These are phyloP conservation scores for Cephus pulcher DNA, from an alignment of 2,888 invertebrate species.

Conservation along the genomic window DNA sequence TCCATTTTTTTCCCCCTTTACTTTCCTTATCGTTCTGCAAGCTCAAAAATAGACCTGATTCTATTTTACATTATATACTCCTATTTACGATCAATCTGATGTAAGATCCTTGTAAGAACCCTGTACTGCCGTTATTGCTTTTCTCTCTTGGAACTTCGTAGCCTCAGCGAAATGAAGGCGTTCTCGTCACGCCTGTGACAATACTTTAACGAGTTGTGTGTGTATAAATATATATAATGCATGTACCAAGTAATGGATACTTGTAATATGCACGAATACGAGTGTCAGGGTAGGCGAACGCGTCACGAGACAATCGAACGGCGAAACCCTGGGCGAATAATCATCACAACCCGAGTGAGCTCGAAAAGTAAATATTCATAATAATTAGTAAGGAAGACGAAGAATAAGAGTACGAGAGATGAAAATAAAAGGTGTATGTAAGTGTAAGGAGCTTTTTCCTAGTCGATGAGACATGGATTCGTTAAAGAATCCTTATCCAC, in stretches of 20 bases:
- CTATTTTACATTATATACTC: not conserved
- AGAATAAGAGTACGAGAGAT: conserved; percentile 13
- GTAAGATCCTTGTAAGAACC: not conserved
- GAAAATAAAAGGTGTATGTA: conserved; percentile 13
- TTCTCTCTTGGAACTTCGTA: not conserved
- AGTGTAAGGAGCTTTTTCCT: not conserved
- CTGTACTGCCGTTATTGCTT: not conserved
- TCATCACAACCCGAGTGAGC: not conserved
- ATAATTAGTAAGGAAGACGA: conserved; percentile 9
- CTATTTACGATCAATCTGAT: not conserved
- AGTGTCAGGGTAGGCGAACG: not conserved
- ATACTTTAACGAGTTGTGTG: not conserved
- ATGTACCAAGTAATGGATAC: not conserved
- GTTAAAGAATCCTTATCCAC: not conserved
- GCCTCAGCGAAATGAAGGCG: not conserved
- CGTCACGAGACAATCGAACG: not conserved
- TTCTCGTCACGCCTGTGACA: not conserved
- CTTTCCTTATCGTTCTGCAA: not conserved
- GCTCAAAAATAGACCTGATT: not conserved
- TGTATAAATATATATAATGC: not conserved
- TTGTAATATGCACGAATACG: not conserved
- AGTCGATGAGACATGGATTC: not conserved
- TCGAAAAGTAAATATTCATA: not conserved
- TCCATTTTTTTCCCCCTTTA: not conserved
- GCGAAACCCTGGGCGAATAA: not conserved